Conservation (phyloP, 2,113 vertebrate species). For the Hystrix brachyura region DNA sequence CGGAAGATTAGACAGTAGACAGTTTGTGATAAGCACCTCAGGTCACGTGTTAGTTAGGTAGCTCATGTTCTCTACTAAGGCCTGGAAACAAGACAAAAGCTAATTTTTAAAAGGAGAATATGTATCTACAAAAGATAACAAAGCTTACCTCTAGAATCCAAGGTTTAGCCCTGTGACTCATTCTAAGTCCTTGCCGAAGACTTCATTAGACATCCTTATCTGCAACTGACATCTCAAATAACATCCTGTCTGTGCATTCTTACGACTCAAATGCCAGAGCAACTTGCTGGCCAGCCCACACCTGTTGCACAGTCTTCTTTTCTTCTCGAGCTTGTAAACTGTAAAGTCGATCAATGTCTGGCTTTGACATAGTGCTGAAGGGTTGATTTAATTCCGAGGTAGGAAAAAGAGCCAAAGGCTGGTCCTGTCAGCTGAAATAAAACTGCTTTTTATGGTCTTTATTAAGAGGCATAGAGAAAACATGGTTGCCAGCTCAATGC, state of each 20-base stretch:
- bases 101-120: neutral
- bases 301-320: neutral
- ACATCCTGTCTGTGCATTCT: neutral
- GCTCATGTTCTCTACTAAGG: neutral
- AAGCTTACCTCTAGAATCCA: neutral
- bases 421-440: neutral
- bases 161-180: neutral
- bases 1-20: neutral
- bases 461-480: neutral
- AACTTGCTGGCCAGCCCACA: neutral
- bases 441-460: neutral
- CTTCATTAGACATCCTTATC: neutral
- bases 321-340: neutral
- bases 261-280: accelerated
- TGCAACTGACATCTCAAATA: neutral
- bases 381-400: neutral
- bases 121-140: neutral
- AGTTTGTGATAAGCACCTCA: neutral
- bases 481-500: neutral
- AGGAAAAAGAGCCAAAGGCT: neutral
- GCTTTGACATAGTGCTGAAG: neutral
- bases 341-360: neutral
- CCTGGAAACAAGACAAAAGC: neutral
- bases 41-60: too few relatives aligned
- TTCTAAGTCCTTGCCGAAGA: neutral